A percentile compares a stretch with the other conserved stretches of the same genome.
Conservation (phyloP, 2,113 vertebrate genomes). For the Hydrochoerus hydrochaeris region DNA sequence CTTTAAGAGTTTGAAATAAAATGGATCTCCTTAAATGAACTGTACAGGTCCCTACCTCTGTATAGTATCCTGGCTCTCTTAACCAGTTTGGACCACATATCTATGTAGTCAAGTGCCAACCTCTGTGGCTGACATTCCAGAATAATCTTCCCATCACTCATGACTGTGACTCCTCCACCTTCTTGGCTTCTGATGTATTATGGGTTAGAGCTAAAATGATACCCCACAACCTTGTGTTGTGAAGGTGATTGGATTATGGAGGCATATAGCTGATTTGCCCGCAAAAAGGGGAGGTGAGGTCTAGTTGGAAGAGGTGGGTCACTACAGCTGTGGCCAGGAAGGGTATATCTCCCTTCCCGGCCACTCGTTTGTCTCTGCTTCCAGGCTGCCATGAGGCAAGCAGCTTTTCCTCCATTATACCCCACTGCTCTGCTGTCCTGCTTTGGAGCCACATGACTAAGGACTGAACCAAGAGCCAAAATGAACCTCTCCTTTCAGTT, state of each 20-base stretch:
- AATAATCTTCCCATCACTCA: neutral
- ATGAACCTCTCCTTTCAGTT: neutral
- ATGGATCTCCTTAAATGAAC: neutral
- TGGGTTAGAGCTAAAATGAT: neutral
- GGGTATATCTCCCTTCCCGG: neutral
- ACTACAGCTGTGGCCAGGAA: neutral
- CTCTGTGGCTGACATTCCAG: neutral
- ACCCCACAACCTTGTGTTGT: neutral
- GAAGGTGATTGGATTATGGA: neutral
- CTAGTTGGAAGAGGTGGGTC: neutral
- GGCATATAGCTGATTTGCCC: neutral
- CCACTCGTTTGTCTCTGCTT: too few relatives aligned
- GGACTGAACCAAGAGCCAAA: neutral
- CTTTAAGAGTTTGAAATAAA: conserved; percentile 13
- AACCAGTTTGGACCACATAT: neutral
- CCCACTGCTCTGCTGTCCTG: neutral
- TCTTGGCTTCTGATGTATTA: neutral
- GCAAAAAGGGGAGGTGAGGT: neutral
- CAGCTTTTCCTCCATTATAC: neutral
- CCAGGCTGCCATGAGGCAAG: neutral
- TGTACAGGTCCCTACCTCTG: neutral
- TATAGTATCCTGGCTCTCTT: neutral
- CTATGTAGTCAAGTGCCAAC: neutral
- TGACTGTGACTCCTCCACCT: neutral
- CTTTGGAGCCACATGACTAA: neutral